These are phyloP conservation scores for Poecilia wingei DNA, from an alignment of 2,797 vertebrate genomes.

Conservation along the genomic window DNA sequence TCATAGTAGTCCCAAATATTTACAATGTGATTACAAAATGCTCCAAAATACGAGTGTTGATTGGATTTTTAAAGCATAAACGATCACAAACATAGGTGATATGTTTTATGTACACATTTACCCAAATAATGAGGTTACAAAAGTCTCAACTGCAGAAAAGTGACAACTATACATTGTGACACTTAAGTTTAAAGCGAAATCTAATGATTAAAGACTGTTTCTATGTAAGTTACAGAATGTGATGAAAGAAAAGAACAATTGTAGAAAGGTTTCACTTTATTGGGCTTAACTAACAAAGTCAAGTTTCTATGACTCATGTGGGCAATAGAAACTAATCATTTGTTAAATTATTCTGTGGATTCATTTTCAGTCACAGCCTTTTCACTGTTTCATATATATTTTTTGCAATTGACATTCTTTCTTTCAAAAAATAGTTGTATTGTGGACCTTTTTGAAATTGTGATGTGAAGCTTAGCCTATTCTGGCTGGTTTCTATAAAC, in stretches of 20 bases:
- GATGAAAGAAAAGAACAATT: not conserved
- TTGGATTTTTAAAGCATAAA: not conserved
- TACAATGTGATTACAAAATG: not conserved
- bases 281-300: not conserved
- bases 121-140: not conserved
- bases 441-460: not conserved
- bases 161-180: not conserved
- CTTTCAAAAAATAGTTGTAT: not conserved
- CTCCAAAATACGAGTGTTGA: not conserved
- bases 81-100: not conserved
- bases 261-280: not conserved
- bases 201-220: not conserved
- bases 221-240: not conserved
- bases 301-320: not conserved
- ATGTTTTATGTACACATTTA: not conserved
- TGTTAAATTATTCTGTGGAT: not conserved
- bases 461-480: not conserved
- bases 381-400: not conserved
- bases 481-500: not conserved
- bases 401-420: not conserved
- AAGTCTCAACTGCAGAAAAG: not conserved
- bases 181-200: not conserved
- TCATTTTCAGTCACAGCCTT: not conserved
- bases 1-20: not conserved
- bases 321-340: not conserved